Percentiles rank a stretch among this genome's conserved stretches.
phyloP scores from a whole-genome alignment of 2,888 invertebrate genomes.

The Watsonalla cultraria region DNA sequence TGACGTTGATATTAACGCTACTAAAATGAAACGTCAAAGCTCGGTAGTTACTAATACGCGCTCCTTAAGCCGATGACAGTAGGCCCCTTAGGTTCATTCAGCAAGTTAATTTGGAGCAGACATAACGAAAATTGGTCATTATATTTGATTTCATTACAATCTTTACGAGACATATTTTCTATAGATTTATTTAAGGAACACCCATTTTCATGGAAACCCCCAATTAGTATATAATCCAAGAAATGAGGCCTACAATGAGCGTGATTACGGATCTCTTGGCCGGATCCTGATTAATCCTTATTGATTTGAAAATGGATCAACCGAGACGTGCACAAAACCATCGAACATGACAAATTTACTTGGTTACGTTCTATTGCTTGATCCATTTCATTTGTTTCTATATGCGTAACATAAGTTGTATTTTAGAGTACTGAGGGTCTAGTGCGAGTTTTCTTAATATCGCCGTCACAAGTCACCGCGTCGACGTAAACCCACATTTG shows the following conservation, averaged over 20 bases:
- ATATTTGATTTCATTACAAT: background rate
- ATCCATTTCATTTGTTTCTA: background rate
- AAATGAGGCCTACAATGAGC: slow-evolving; percentile 28
- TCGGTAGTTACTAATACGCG: too few species aligned
- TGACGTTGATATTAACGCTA: too few species aligned
- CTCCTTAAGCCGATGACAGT: too few species aligned
- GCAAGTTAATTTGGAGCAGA: background rate
- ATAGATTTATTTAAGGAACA: background rate
- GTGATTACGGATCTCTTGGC: slow-evolving; percentile 31
- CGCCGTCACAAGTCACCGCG: too few species aligned
- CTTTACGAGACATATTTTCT: background rate
- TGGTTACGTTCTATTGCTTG: too few species aligned
- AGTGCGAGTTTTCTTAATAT: too few species aligned
- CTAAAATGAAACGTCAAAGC: too few species aligned
- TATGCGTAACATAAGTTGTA: background rate
- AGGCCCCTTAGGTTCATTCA: too few species aligned
- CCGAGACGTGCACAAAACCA: background rate
- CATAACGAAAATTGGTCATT: background rate
- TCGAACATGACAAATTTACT: background rate
- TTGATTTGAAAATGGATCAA: slow-evolving; percentile 36
- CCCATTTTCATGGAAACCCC: background rate
- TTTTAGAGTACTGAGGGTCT: background rate
- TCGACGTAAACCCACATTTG: too few species aligned
- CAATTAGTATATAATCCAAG: slow-evolving; percentile 9
- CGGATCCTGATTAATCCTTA: slow-evolving; percentile 35